These are phyloP conservation scores for Sitta europaea DNA, from an alignment of 2,113 vertebrate genomes.

Conservation along the genomic window DNA sequence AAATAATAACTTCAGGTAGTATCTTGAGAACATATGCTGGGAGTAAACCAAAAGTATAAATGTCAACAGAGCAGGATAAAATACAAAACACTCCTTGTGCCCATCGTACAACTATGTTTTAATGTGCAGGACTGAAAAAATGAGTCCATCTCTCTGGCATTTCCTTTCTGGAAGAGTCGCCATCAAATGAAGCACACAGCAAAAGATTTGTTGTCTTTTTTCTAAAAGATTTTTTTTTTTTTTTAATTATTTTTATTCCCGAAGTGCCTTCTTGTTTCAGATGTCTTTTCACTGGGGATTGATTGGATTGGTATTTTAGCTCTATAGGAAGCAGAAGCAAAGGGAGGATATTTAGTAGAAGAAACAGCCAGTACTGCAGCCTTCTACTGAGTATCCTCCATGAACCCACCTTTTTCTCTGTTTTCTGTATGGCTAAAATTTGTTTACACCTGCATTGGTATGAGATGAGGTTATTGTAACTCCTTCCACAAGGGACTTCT, in stretches of 20 bases:
- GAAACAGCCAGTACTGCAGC: background rate
- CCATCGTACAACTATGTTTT: background rate
- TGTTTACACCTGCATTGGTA: background rate
- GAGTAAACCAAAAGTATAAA: background rate
- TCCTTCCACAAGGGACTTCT: background rate
- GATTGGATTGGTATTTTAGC: background rate
- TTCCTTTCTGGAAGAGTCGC: rapidly evolving
- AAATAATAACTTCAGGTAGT: background rate
- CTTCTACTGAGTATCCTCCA: background rate
- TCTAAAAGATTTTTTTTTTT: background rate
- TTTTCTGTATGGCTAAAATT: background rate
- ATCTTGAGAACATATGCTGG: background rate
- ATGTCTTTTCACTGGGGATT: background rate
- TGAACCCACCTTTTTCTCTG: background rate
- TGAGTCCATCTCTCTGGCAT: background rate
- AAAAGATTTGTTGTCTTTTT: background rate
- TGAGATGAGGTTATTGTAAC: background rate
- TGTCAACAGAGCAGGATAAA: background rate
- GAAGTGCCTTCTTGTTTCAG: background rate
- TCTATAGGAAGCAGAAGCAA: background rate
- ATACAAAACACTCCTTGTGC: background rate
- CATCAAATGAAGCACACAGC: background rate
- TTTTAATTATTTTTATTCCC: background rate
- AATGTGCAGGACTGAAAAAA: background rate
- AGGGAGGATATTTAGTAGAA: background rate